These are phyloP conservation scores for Chrysolina haemoptera DNA, from an alignment of 2,888 invertebrate genomes.

Conservation along the genomic window DNA sequence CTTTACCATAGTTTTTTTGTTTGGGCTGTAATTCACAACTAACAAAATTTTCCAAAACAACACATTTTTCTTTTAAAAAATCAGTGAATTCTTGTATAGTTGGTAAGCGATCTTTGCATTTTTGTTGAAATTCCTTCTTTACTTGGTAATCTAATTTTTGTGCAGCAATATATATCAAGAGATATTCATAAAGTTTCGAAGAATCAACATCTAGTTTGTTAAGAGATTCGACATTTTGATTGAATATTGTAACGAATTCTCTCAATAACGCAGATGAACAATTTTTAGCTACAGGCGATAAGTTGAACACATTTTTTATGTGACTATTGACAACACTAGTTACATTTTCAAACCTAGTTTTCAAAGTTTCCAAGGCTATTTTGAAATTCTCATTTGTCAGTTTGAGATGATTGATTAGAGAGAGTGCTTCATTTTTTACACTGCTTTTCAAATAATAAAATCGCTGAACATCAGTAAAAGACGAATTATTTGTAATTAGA, in stretches of 20 bases:
- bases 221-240: not conserved
- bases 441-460: not conserved
- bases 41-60: not conserved
- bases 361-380: not conserved
- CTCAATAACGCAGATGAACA: not conserved
- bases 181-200: not conserved
- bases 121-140: not conserved
- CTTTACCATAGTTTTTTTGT: not conserved
- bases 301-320: not conserved
- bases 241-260: not conserved
- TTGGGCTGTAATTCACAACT: not conserved
- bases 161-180: not conserved
- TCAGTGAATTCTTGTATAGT: not conserved
- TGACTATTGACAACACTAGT: not conserved
- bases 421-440: not conserved
- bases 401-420: not conserved
- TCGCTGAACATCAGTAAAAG: not conserved
- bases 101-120: constrained; percentile 1
- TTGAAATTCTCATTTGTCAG: not conserved
- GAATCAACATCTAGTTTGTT: not conserved
- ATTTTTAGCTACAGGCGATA: not conserved
- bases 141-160: not conserved
- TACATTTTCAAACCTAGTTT: not conserved
- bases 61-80: not conserved
- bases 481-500: not conserved